Percentiles rank a stretch among this genome's conserved stretches.
Conservation (phyloP, 2,113 vertebrate genomes). For the Pseudorasbora parva region DNA sequence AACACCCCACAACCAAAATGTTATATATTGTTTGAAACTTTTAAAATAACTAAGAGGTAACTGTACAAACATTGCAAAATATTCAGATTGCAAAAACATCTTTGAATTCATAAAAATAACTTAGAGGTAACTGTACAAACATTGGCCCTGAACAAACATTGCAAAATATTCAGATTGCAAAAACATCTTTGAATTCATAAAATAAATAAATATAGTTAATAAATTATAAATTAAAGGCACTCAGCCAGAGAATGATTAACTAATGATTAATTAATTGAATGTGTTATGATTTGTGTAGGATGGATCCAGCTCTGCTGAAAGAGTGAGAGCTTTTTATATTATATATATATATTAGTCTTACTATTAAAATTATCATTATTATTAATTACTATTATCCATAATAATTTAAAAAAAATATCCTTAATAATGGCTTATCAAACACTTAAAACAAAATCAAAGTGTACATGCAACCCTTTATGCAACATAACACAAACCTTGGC, state of each 20-base stretch:
- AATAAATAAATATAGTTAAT: too few species aligned
- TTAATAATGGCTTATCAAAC: not conserved
- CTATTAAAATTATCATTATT: too few species aligned
- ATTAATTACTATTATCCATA: not conserved
- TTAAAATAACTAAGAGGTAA: not conserved
- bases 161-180: not conserved
- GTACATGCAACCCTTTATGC: not conserved
- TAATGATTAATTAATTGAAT: not conserved
- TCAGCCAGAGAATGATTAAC: not conserved
- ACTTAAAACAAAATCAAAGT: not conserved
- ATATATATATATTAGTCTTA: too few species aligned
- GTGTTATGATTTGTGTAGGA: constrained; percentile 66
- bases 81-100: not conserved
- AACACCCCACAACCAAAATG: too few species aligned
- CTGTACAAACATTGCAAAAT: not conserved
- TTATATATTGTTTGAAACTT: not conserved
- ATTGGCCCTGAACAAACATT: not conserved
- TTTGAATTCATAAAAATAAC: not conserved
- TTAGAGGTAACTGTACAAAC: too few species aligned
- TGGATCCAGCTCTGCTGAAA: constrained; percentile 92
- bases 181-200: not conserved
- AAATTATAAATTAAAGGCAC: too few species aligned
- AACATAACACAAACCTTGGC: too few species aligned
- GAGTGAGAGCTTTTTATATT: constrained; percentile 95
- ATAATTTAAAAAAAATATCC: too few species aligned